Evolutionary conservation across 2,797 vertebrate species (phyloP).

Genomic region (Remorina albescens): DNA sequence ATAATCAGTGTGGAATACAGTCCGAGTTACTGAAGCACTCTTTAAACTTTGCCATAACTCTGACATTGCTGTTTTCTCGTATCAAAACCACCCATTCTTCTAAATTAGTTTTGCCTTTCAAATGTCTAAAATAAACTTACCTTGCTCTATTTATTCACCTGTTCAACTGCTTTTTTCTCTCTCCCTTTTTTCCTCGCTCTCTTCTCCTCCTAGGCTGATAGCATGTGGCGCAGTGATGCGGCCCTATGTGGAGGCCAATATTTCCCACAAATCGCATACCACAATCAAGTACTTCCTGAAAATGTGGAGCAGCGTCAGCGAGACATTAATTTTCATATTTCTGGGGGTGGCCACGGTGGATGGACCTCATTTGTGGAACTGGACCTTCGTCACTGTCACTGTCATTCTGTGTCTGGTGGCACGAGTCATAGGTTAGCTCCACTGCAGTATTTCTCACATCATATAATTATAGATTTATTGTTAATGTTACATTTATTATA

Average conservation of each 20-base stretch:
- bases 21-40: not conserved
- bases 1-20: conserved; percentile 10
- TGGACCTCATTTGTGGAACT: conserved; percentile 93
- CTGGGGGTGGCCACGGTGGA: conserved; percentile 96
- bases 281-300: conserved; percentile 99
- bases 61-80: not conserved
- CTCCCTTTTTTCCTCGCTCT: not conserved
- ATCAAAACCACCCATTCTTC: not conserved
- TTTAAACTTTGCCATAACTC: too few species aligned
- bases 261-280: conserved; percentile 99
- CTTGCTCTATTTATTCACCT: not conserved
- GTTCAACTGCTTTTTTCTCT: not conserved
- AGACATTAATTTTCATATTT: conserved; percentile 99
- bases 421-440: conserved; percentile 89
- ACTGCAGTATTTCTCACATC: not conserved
- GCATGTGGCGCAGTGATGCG: conserved; percentile 94
- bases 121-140: not conserved
- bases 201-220: conserved; percentile 86
- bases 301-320: conserved; percentile 99
- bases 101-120: not conserved
- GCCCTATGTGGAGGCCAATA: conserved; percentile 98
- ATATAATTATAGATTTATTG: not conserved
- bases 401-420: conserved; percentile 93
- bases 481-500: not conserved
- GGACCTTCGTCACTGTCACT: conserved; percentile 94